Conservation (phyloP, 92 coral and sea anemone genomes). For the Porites lobata region DNA sequence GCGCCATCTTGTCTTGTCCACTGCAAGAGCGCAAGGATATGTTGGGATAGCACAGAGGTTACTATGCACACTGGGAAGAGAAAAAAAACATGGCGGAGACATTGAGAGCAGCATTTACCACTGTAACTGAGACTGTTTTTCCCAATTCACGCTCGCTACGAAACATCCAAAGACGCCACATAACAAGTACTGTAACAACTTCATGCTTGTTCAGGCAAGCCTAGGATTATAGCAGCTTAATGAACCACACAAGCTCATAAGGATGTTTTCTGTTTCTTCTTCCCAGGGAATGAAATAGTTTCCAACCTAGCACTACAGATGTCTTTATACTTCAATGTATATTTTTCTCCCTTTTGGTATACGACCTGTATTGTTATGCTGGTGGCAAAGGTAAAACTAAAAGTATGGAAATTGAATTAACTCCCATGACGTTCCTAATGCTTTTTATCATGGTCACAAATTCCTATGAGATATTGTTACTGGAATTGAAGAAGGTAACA, state of each 20-base stretch:
- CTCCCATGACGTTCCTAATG: neutral
- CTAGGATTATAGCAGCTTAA: too few species aligned
- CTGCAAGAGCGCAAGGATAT: conserved; percentile 60
- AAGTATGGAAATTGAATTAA: neutral
- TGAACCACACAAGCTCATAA: neutral
- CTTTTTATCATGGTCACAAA: too few species aligned
- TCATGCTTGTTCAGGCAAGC: too few species aligned
- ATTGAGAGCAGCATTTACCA: conserved; percentile 86
- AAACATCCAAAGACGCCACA: conserved; percentile 80
- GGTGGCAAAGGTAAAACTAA: conserved; percentile 75
- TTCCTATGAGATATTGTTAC: too few species aligned
- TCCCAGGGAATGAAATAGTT: conserved; percentile 90
- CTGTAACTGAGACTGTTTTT: conserved; percentile 97
- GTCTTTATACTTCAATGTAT: conserved; percentile 90
- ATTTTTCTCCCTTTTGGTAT: conserved; percentile 95
- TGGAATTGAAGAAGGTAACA: too few species aligned
- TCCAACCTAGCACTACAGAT: conserved; percentile 93
- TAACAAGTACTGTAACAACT: conserved; percentile 60
- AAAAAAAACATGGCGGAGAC: conserved; percentile 91
- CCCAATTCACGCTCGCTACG: conserved; percentile 89
- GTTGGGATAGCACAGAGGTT: conserved; percentile 43
- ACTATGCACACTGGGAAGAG: conserved; percentile 54
- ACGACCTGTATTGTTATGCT: conserved; percentile 87
- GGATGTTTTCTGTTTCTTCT: neutral
- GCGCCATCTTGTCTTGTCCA: conserved; percentile 88